Evolutionary conservation across 2,797 vertebrate species (phyloP).

Genomic region (Phoebastria nigripes): DNA sequence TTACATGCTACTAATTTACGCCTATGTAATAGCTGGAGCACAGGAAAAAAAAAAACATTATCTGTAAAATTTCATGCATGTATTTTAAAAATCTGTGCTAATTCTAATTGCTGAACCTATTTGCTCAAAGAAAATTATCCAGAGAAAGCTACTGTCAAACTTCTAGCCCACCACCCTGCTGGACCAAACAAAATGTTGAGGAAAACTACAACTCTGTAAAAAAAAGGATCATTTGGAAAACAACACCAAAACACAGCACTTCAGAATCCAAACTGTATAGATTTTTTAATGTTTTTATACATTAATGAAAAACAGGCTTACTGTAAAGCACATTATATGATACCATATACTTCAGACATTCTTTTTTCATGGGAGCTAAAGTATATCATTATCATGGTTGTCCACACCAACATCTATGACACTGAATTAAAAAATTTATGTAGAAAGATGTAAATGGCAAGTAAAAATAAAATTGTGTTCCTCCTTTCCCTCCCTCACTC

Average conservation of each 20-base stretch:
- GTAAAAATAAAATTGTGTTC: background rate
- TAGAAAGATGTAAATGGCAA: conserved; percentile 1
- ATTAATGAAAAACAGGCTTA: background rate
- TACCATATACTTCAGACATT: background rate
- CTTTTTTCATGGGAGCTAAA: background rate
- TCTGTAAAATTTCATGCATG: background rate
- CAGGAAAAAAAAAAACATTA: background rate
- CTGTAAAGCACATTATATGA: background rate
- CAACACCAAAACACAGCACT: background rate
- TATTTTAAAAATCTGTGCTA: background rate
- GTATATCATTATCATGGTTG: background rate
- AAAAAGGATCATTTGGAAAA: background rate
- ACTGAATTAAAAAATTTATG: background rate
- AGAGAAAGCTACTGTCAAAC: background rate
- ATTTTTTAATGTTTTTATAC: background rate
- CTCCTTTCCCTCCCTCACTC: conserved; percentile 20
- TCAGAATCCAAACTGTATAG: background rate
- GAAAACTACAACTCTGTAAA: background rate
- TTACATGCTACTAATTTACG: background rate
- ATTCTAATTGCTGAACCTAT: background rate
- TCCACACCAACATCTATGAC: background rate
- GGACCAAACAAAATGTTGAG: background rate
- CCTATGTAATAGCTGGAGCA: background rate
- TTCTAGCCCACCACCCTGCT: background rate
- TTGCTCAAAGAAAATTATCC: background rate